A percentile compares a stretch with the other conserved stretches of the same genome.
Evolutionary conservation across 92 coral and sea anemone species (phyloP).

Genomic region (Epizoanthus rinbou): DNA sequence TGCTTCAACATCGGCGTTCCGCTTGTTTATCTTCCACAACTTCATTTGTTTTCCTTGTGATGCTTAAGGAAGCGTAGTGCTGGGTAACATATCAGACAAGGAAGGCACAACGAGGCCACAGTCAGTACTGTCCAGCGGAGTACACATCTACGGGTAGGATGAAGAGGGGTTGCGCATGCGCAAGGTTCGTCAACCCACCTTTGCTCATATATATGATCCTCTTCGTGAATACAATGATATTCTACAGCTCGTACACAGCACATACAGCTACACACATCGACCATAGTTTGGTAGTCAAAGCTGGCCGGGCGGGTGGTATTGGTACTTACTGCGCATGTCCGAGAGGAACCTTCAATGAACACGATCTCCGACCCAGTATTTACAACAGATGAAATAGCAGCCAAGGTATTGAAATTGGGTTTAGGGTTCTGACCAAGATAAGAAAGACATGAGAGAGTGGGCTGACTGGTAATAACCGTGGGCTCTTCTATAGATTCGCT

Average conservation of each 20-base stretch:
- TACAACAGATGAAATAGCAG: not conserved
- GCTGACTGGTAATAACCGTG: conserved; percentile 4
- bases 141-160: not conserved
- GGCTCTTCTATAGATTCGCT: not conserved
- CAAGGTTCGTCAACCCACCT: conserved; percentile 16
- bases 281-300: not conserved
- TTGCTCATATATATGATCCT: not conserved
- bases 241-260: conserved; percentile 8
- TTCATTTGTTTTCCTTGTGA: too few species aligned
- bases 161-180: not conserved
- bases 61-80: not conserved
- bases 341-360: not conserved
- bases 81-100: conserved; percentile 28
- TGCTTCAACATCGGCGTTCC: too few species aligned
- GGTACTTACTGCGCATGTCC: not conserved
- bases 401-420: not conserved
- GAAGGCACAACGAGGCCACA: conserved; percentile 2
- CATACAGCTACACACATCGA: conserved; percentile 27
- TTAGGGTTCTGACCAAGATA: not conserved
- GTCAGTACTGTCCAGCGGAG: conserved; percentile 26
- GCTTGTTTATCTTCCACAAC: too few species aligned
- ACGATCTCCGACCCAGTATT: not conserved
- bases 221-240: conserved; percentile 9
- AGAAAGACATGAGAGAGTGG: not conserved
- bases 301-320: not conserved